Conservation (phyloP, 2,888 invertebrate species). For the Drosophila subsilvestris region DNA sequence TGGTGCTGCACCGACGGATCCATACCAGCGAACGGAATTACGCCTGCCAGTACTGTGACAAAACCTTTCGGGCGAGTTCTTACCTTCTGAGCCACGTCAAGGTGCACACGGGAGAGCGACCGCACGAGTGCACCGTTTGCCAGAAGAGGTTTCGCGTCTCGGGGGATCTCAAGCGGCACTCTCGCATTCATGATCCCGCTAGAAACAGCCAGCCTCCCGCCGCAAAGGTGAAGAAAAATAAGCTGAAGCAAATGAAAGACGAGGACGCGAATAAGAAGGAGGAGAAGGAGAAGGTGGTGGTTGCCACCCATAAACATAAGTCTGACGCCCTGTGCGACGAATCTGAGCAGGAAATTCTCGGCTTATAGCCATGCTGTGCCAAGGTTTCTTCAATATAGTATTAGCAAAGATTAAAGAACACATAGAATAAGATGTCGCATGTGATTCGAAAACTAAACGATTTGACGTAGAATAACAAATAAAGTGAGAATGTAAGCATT, state of each 20-base stretch:
- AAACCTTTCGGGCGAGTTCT: constrained; percentile 93
- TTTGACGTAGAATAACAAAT: no score
- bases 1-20: constrained; percentile 93
- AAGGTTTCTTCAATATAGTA: constrained; percentile 62
- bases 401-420: constrained; percentile 15
- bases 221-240: constrained; percentile 53
- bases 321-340: constrained; percentile 65
- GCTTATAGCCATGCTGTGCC: constrained; percentile 64
- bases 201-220: constrained; percentile 60
- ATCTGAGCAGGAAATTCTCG: constrained; percentile 67
- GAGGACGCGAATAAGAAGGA: constrained; percentile 7
- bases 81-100: constrained; percentile 93
- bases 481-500: no score
- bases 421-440: not conserved
- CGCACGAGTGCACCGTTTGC: constrained; percentile 90
- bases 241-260: constrained; percentile 26
- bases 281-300: constrained; percentile 45
- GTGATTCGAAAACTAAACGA: no score
- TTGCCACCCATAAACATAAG: constrained; percentile 45
- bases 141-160: constrained; percentile 92
- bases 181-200: constrained; percentile 88
- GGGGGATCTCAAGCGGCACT: constrained; percentile 92
- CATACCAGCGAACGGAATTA: constrained; percentile 95
- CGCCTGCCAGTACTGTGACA: constrained; percentile 92
- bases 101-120: constrained; percentile 94